Conservation (phyloP, 2,797 vertebrate genomes). For the Sebastes umbrosus region DNA sequence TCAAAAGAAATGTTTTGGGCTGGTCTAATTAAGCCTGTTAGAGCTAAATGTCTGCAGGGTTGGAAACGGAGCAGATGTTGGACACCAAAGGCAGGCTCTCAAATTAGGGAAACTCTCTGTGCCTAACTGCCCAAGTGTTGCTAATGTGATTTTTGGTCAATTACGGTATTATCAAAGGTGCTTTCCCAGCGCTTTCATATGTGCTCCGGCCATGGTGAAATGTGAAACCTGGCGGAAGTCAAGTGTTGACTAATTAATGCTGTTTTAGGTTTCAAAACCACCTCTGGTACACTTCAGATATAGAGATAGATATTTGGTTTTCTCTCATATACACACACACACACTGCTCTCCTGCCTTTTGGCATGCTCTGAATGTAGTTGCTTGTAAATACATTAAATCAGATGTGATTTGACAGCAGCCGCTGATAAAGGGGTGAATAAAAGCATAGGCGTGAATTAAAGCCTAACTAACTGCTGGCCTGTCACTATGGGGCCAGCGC, state of each 20-base stretch:
- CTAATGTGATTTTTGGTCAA: constrained; percentile 66
- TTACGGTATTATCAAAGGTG: constrained; percentile 59
- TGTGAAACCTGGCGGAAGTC: constrained; percentile 36
- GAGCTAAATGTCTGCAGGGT: constrained; percentile 72
- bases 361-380: background rate
- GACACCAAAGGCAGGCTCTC: constrained; percentile 59
- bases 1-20: constrained; percentile 63
- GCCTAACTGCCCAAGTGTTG: constrained; percentile 57
- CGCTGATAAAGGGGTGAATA: constrained; percentile 38
- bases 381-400: constrained; percentile 14
- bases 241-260: constrained; percentile 57
- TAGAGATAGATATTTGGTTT: constrained; percentile 21
- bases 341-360: background rate
- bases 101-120: constrained; percentile 55
- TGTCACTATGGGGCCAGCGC: constrained; percentile 65
- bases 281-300: constrained; percentile 17
- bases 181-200: constrained; percentile 35
- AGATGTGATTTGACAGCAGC: constrained; percentile 47
- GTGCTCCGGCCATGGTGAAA: constrained; percentile 28
- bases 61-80: constrained; percentile 69
- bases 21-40: constrained; percentile 71
- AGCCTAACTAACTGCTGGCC: constrained; percentile 67
- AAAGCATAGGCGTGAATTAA: constrained; percentile 62
- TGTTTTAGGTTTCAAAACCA: constrained; percentile 45
- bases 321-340: background rate